These are phyloP conservation scores for Mesembrinibis cayennensis DNA, from an alignment of 2,113 vertebrate genomes.

Conservation along the genomic window DNA sequence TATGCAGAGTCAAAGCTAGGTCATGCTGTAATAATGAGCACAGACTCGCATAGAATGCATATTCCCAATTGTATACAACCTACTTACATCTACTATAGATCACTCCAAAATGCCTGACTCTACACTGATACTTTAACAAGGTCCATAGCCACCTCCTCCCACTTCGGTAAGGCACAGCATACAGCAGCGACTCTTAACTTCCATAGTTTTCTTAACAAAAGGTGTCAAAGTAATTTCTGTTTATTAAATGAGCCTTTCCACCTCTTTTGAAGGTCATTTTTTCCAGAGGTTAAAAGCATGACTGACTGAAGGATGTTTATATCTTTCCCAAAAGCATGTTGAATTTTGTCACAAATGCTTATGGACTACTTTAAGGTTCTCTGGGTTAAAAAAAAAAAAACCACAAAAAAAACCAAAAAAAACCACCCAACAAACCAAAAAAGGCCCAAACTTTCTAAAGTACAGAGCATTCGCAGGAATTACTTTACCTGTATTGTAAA, in stretches of 20 bases:
- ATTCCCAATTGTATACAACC: background rate
- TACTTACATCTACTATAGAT: background rate
- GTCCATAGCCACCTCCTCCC: background rate
- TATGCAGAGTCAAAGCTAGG: background rate
- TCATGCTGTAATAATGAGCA: background rate
- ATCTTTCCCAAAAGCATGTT: background rate
- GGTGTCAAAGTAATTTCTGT: background rate
- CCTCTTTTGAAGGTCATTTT: background rate
- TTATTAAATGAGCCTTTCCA: background rate
- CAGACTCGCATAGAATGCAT: background rate
- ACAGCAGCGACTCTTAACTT: background rate
- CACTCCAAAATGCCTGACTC: background rate
- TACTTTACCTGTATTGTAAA: background rate
- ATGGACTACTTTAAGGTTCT: background rate
- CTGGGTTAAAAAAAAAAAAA: background rate
- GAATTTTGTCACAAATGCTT: background rate
- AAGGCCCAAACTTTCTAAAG: background rate
- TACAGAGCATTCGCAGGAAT: background rate
- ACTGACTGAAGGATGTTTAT: background rate
- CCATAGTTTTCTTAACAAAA: background rate
- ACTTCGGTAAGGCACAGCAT: rapidly evolving
- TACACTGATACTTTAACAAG: background rate
- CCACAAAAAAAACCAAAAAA: too few relatives aligned
- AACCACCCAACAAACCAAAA: too few relatives aligned
- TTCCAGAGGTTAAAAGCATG: background rate